phyloP scores from a whole-genome alignment of 1,140 invertebrate genomes.

The Hypothenemus hampei region DNA sequence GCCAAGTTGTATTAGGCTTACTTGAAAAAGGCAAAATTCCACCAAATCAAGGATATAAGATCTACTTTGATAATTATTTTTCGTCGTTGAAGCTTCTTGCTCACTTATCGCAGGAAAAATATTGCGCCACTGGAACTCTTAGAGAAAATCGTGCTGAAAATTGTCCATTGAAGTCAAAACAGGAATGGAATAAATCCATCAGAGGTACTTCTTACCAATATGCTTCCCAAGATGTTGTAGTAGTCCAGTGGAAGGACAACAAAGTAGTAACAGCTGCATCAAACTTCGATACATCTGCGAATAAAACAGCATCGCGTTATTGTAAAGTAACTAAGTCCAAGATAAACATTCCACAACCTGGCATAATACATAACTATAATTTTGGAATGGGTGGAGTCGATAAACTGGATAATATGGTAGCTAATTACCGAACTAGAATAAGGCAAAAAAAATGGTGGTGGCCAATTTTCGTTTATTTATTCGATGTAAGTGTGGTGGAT shows the following conservation, averaged over 20 bases:
- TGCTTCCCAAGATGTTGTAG: slow-evolving; percentile 3
- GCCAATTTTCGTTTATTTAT: slow-evolving; percentile 2
- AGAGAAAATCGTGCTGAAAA: slow-evolving; percentile 21
- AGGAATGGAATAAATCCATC: slow-evolving; percentile 6
- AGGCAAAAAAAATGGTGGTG: slow-evolving; percentile 14
- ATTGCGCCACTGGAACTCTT: slow-evolving; percentile 15
- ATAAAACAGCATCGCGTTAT: slow-evolving; percentile 4
- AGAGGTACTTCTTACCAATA: slow-evolving; percentile 9
- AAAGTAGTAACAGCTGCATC: slow-evolving; percentile 18
- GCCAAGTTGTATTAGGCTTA: background rate
- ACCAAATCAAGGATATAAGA: slow-evolving; percentile 16
- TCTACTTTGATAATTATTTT: slow-evolving; percentile 29
- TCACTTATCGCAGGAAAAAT: slow-evolving; percentile 11
- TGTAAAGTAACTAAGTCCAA: slow-evolving; percentile 12
- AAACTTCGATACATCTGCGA: slow-evolving; percentile 18
- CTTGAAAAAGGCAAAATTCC: slow-evolving; percentile 5
- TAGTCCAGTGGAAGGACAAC: slow-evolving; percentile 26
- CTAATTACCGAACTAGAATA: slow-evolving; percentile 20
- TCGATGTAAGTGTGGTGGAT: background rate
- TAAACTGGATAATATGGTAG: slow-evolving; percentile 32
- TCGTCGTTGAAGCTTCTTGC: slow-evolving; percentile 17
- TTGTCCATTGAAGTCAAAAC: slow-evolving; percentile 16
- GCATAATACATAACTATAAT: slow-evolving; percentile 4
- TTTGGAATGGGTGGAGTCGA: slow-evolving; percentile 40
- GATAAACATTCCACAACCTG: slow-evolving; percentile 9